Conservation (phyloP, 2,797 vertebrate species). For the Galaxias olidus region DNA sequence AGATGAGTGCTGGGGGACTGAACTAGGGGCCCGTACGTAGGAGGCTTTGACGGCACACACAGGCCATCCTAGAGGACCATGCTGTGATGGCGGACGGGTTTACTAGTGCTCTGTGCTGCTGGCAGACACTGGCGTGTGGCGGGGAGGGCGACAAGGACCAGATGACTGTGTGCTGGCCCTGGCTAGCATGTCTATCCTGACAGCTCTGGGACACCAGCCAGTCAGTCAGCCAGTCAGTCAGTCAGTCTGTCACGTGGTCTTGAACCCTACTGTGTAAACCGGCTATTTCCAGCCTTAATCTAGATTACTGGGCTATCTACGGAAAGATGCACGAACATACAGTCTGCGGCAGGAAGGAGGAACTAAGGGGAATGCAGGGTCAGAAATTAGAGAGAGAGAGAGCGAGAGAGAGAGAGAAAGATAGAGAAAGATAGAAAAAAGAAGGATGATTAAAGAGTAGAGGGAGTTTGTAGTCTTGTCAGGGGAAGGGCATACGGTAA, state of each 20-base stretch:
- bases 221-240: slow-evolving; percentile 15
- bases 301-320: slow-evolving; percentile 43
- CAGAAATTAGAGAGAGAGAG: not conserved
- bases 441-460: not conserved
- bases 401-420: slow-evolving; percentile 6
- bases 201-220: slow-evolving; percentile 22
- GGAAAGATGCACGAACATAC: not conserved
- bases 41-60: too few relatives aligned
- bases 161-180: slow-evolving; percentile 1
- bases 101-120: too few relatives aligned
- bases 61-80: too few relatives aligned
- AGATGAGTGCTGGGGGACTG: too few relatives aligned
- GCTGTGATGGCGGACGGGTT: too few relatives aligned
- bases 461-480: not conserved
- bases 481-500: not conserved
- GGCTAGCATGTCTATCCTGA: slow-evolving; percentile 36
- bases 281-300: slow-evolving; percentile 54
- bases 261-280: slow-evolving; percentile 31
- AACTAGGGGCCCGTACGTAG: too few relatives aligned
- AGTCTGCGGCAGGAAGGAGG: too few relatives aligned
- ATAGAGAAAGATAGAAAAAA: not conserved
- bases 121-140: too few relatives aligned
- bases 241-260: slow-evolving; percentile 34
- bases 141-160: slow-evolving; percentile 20
- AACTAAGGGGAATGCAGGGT: slow-evolving; percentile 7